phyloP scores from a whole-genome alignment of 2,797 vertebrate species.

The Molossus alvarezi region DNA sequence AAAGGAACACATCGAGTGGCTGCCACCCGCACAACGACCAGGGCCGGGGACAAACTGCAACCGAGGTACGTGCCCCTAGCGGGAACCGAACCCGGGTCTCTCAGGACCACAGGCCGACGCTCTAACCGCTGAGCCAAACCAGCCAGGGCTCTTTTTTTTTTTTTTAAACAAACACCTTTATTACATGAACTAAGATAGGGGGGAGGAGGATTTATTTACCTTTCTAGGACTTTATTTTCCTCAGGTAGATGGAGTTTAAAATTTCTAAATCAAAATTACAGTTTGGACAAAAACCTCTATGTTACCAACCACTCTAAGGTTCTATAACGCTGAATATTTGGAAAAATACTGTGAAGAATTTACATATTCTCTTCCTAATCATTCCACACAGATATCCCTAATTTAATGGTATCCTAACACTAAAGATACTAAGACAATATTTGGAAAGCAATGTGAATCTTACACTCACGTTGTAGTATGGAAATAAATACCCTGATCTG shows the following conservation, averaged over 20 bases:
- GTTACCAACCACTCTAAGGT: background rate
- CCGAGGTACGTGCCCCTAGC: too few species aligned
- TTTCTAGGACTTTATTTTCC: background rate
- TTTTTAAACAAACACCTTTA: background rate
- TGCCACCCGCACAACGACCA: too few species aligned
- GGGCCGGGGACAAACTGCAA: too few species aligned
- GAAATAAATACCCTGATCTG: background rate
- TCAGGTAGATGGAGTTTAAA: background rate
- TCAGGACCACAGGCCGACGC: too few species aligned
- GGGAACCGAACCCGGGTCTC: too few species aligned
- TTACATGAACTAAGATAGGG: background rate
- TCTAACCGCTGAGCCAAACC: too few species aligned
- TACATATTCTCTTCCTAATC: background rate
- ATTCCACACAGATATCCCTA: background rate
- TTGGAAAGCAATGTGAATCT: constrained; percentile 35
- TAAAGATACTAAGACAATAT: constrained; percentile 30
- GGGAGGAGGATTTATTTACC: background rate
- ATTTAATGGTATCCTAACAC: constrained; percentile 29
- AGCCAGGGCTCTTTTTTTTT: background rate
- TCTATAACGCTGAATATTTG: background rate
- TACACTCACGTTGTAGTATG: background rate
- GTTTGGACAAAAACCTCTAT: constrained; percentile 2
- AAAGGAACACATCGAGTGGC: too few species aligned
- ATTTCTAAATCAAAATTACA: constrained; percentile 48
- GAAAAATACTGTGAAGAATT: background rate